Conservation (phyloP, 2,888 invertebrate genomes). For the Phyllotreta striolata region DNA sequence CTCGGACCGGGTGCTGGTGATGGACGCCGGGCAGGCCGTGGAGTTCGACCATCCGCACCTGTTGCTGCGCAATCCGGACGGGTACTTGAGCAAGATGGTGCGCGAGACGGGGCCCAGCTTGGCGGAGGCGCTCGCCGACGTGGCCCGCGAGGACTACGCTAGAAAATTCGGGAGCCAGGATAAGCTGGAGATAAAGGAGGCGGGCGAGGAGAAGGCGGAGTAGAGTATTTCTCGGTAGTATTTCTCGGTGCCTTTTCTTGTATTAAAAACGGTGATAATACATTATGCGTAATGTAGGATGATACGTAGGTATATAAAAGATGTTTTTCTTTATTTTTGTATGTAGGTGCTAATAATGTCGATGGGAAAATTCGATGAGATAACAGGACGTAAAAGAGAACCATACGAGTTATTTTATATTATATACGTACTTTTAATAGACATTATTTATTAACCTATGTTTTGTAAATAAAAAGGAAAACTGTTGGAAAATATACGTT, state of each 20-base stretch:
- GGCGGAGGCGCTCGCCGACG: conserved; percentile 45
- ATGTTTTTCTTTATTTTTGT: no score
- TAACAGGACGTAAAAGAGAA: no score
- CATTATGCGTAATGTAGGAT: no score
- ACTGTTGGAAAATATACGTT: no score
- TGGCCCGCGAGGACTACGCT: conserved; percentile 15
- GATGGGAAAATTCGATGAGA: no score
- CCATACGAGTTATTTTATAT: no score
- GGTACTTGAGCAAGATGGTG: conserved; percentile 56
- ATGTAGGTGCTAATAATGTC: no score
- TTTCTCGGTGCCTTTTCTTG: conserved; percentile 1
- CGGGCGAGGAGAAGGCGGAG: not conserved
- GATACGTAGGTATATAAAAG: no score
- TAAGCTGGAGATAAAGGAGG: not conserved
- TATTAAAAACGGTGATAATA: not conserved
- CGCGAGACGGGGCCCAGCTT: conserved; percentile 55
- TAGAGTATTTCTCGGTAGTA: not conserved
- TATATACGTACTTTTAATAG: no score
- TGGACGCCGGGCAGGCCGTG: conserved; percentile 65
- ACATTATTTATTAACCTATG: no score
- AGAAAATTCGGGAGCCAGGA: not conserved
- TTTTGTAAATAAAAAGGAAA: no score
- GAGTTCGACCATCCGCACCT: conserved; percentile 66
- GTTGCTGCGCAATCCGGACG: conserved; percentile 53
- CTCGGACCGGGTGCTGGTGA: conserved; percentile 74